Evolutionary conservation across 2,888 invertebrate species (phyloP), one percentile per base, ranked within the genome.

Genomic region (Drosophila atripex): DNA sequence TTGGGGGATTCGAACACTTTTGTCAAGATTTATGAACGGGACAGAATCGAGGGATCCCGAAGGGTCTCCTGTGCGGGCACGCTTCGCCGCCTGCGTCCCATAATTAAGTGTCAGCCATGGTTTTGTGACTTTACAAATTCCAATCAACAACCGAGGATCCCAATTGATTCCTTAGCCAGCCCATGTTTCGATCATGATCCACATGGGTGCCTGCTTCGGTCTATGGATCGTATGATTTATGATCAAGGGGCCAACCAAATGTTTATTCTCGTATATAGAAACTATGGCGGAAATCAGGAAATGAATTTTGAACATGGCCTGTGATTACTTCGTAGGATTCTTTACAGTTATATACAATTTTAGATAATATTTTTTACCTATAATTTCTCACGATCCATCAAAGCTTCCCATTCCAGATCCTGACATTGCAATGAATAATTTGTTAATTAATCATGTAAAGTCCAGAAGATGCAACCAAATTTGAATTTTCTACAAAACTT

Each of bases 31-130:
- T 80, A 80, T 80, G 71, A 52, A 11, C 12, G 43, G 11, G 6
- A 14, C 41, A 53, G 46, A 49, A 35, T 9, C 9, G 21, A 25
- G 56, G 28, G 30, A 23, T n/a, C 35, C 9, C 18, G 4, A 23
- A 23, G 25, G 46, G 30, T 21, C 41, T n/a, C 43, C 53, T 51
- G 28, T 38, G 38, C 23, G 64, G 74, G 71, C 86, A 86, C 77
- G 88, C 86, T 83, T 77, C 79, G 64, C 60, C 71, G 78, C 76
- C 38, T 75, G 78, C 78, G 73, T 55, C 69, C 71, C 70, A 85
- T 89, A 88, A 89, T 89, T 82, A 87, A 80, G 83, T 88, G 89
- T 88, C 90, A 88, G 76, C 84, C 73, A 76, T 73, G 87, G 71
- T 71, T 75, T 75, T 76, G 66, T 86, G 88, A 84, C 85, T 84